Evolutionary conservation across 2,888 invertebrate species (phyloP), one percentile per base, ranked within the genome.

Genomic region (Tridacna gigas): DNA sequence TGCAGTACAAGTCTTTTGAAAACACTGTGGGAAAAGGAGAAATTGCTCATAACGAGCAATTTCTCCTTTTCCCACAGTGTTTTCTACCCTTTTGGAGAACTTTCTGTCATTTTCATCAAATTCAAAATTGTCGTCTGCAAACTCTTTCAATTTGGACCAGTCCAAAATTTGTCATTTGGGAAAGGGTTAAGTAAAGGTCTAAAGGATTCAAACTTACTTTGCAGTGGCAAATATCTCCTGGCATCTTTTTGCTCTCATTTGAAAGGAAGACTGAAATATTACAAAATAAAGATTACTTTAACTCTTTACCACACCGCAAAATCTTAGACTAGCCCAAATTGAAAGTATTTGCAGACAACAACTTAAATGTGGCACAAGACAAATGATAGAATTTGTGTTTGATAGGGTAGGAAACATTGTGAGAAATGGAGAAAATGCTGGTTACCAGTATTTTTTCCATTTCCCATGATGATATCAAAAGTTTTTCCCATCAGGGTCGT

Each of bases 171-270:
- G n/a, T n/a, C n/a, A n/a, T n/a, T n/a, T n/a, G n/a, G n/a, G n/a
- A n/a, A n/a, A n/a, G n/a, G n/a, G 37, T 37, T 2, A 37, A 37
- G 37, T 37, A 7, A 37, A 37, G 7, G 37, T 4, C 7, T 37
- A 37, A 37, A 37, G 71, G 22, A 71, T 60, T 9, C 20, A 15
- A 67, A 80, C 92, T 91, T 86, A 94, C 65, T 96, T 95, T 0
- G 96, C 96, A 90, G 97, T 96, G 7, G 96, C 96, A 85, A 98
- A 96, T 77, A 98, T 97, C 89, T 98, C 97, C n/a, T 96, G 96
- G 90, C 98, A 98, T 1, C 98, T 96, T 93, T 96, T 97, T 56
- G 96, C 96, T 76, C 98, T 96, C 88, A 96, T 96, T 1, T 96
- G 95, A 92, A 97, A 97, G 0, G 97, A 97, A 0, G 98, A 98